Percentiles rank a stretch among this genome's conserved stretches.
phyloP scores from a whole-genome alignment of 2,888 invertebrate species.

The Anagyrus pseudococci region DNA sequence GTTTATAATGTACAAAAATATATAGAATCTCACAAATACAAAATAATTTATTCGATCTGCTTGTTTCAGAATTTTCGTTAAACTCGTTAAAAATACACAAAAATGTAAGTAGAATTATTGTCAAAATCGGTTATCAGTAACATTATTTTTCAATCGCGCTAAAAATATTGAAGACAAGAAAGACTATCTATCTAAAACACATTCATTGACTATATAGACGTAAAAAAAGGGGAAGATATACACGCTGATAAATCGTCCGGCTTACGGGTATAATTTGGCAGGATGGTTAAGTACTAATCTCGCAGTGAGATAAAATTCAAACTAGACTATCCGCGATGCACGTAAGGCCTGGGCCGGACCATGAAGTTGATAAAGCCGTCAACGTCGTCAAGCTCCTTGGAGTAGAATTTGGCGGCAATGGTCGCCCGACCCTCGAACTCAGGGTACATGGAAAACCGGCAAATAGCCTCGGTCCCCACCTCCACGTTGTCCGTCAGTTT shows the following conservation, averaged over 20 bases:
- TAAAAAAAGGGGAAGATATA: too few relatives aligned
- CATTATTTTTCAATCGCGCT: too few relatives aligned
- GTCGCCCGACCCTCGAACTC: slow-evolving; percentile 81
- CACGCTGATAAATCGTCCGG: slow-evolving; percentile 14
- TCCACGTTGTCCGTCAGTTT: slow-evolving; percentile 70
- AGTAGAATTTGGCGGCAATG: slow-evolving; percentile 85
- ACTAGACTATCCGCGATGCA: slow-evolving; percentile 3
- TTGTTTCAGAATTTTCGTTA: too few relatives aligned
- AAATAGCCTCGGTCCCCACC: slow-evolving; percentile 74
- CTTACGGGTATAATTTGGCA: slow-evolving; percentile 16
- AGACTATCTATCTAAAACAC: too few relatives aligned
- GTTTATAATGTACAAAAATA: too few relatives aligned
- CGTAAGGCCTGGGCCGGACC: slow-evolving; percentile 62
- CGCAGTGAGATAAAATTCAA: not conserved
- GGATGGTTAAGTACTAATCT: slow-evolving; percentile 10
- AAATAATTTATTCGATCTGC: too few relatives aligned
- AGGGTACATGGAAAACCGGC: slow-evolving; percentile 79
- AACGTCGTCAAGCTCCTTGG: slow-evolving; percentile 87
- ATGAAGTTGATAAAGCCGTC: slow-evolving; percentile 85
- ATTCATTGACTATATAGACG: too few relatives aligned
- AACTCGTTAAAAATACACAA: too few relatives aligned
- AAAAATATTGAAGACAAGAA: too few relatives aligned
- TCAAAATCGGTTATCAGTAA: too few relatives aligned
- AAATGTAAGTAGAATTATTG: too few relatives aligned
- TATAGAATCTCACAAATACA: too few relatives aligned